Conservation (phyloP, 1,140 invertebrate genomes). For the Aphelinus certus region DNA sequence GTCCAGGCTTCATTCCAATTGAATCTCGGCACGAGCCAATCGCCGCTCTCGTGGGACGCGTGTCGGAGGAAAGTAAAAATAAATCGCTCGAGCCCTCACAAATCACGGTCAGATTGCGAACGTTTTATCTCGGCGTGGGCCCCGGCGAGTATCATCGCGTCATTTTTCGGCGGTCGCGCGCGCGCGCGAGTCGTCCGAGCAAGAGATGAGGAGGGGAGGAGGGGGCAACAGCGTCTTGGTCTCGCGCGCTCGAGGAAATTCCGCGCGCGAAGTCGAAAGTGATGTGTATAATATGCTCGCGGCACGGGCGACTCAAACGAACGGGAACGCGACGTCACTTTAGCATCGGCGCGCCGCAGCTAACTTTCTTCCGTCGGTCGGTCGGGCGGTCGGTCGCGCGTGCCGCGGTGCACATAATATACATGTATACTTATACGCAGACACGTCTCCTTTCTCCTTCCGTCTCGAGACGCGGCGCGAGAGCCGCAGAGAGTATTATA, state of each 20-base stretch:
- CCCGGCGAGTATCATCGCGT: too few relatives aligned
- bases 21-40: too few relatives aligned
- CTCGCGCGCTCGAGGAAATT: slow-evolving; percentile 5
- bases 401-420: too few relatives aligned
- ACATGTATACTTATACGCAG: too few relatives aligned
- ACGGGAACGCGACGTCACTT: not conserved
- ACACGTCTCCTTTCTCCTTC: slow-evolving; percentile 6
- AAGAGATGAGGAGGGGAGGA: too few relatives aligned
- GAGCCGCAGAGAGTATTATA: not conserved
- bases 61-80: slow-evolving; percentile 2
- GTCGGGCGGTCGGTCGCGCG: not conserved
- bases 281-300: not conserved
- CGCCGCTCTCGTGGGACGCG: not conserved
- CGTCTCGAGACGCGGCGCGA: not conserved
- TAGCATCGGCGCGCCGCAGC: too few relatives aligned
- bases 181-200: too few relatives aligned
- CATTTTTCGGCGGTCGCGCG: too few relatives aligned
- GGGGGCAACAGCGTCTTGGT: too few relatives aligned
- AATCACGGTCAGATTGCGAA: too few relatives aligned
- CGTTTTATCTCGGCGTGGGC: too few relatives aligned
- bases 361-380: slow-evolving; percentile 25
- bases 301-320: not conserved
- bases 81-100: not conserved
- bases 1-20: too few relatives aligned
- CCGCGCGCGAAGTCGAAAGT: slow-evolving; percentile 39